These are phyloP conservation scores for Uromys caudimaculatus DNA, from an alignment of 2,797 vertebrate genomes.

Conservation along the genomic window DNA sequence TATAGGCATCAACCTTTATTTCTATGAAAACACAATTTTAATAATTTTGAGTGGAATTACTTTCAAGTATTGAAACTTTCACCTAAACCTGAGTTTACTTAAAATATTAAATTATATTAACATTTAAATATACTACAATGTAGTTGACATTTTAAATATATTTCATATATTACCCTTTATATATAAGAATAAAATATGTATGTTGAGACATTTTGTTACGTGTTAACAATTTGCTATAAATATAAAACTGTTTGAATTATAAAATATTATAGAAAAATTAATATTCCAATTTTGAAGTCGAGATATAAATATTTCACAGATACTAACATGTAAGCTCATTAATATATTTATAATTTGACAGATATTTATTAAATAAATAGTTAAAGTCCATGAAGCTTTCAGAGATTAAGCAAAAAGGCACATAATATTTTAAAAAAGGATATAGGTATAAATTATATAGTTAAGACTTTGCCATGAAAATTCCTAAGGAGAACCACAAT, in stretches of 20 bases:
- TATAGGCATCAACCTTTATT: not conserved
- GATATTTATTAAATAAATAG: slow-evolving; percentile 4
- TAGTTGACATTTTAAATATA: not conserved
- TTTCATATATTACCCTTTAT: slow-evolving; percentile 16
- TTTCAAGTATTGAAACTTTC: not conserved
- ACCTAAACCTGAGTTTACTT: not conserved
- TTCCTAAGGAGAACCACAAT: slow-evolving; percentile 5
- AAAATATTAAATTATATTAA: not conserved
- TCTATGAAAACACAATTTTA: slow-evolving; percentile 22
- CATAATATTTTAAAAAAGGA: not conserved
- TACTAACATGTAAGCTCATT: not conserved
- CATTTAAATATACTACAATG: not conserved
- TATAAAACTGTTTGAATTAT: slow-evolving; percentile 12
- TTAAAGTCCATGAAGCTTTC: not conserved
- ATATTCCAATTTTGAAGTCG: slow-evolving; percentile 22
- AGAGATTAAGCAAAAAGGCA: not conserved
- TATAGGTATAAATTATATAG: not conserved
- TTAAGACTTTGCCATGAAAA: not conserved
- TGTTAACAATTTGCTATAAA: not conserved
- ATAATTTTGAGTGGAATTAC: slow-evolving; percentile 8
- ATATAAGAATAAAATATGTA: not conserved
- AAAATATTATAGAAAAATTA: not conserved
- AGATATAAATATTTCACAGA: slow-evolving; percentile 29
- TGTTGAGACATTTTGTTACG: too few relatives aligned
- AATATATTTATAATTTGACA: slow-evolving; percentile 43